Base-by-base conservation (phyloP, 2,113 vertebrate species). In the Ariopsis seemanni region DNA sequence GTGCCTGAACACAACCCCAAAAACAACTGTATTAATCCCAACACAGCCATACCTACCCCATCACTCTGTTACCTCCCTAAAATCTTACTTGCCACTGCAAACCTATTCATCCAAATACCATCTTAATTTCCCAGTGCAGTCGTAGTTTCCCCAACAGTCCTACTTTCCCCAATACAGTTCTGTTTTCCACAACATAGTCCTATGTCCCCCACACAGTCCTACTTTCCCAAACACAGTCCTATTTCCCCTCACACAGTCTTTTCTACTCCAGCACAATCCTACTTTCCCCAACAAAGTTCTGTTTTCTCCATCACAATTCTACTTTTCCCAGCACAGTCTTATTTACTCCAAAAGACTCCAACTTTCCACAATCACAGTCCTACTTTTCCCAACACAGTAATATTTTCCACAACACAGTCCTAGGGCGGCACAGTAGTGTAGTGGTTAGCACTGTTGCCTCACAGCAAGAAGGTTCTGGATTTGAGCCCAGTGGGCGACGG, bases 171-270 rank as follows among this genome's bases (percentile, higher is more conserved):
- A 48, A 63, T 10, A 42, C 58, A n/a, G 18, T 83, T 52, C 22
- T 75, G 7, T 9, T 17, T 75, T 75, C 10, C 5, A 4, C 1
- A 52, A n/a, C 74, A 53, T 20, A 52, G 30, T 25, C 20, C 20
- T 74, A 42, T 7, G 1, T 27, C 30, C n/a, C 34, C 34, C 2
- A 9, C 52, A 79, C 75, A 55, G 5, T 55, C 25, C 5, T 27
- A n/a, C 3, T 42, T 30, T 30, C 30, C 71, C 18, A 20, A 48
- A 77, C 74, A 53, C 10, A 53, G 20, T n/a, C 48, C 5, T 12
- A n/a, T 2, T n/a, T 27, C 0, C 12, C 14, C 6, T 52, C 18
- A 7, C 12, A 8, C 6, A 7, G 5, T 2, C 11, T 1, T n/a
- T 14, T 5, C 20, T 50, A 4, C 18, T 5, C 14, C 15, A 67